Conservation (phyloP, 92 coral and sea anemone genomes). For the Actinostola sp. region DNA sequence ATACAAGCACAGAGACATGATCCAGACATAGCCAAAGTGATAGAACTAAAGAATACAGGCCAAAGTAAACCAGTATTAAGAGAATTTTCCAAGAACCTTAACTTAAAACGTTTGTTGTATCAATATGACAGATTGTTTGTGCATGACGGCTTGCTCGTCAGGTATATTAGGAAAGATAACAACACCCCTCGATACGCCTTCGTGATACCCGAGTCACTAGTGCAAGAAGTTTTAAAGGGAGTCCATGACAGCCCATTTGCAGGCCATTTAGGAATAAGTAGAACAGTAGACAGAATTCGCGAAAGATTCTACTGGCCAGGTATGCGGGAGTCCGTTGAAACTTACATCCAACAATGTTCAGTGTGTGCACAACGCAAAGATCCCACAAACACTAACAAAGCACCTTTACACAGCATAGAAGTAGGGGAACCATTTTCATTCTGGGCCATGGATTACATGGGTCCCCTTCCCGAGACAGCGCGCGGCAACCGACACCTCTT, state of each 20-base stretch:
- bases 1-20: constrained; percentile 34
- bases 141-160: constrained; percentile 31
- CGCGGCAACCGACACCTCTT: constrained; percentile 34
- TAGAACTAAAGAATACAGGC: constrained; percentile 7
- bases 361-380: constrained; percentile 33
- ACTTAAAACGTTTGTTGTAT: too few relatives aligned
- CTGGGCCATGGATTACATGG: constrained; percentile 43
- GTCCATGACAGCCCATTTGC: constrained; percentile 44
- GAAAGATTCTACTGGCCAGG: constrained; percentile 50
- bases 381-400: constrained; percentile 9
- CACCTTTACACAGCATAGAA: constrained; percentile 31
- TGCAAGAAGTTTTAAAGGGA: constrained; percentile 34
- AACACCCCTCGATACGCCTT: constrained; percentile 25
- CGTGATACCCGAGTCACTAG: constrained; percentile 39
- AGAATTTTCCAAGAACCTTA: neutral
- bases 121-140: constrained; percentile 40
- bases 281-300: constrained; percentile 38
- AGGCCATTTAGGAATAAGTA: constrained; percentile 55
- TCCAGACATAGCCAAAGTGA: constrained; percentile 19
- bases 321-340: constrained; percentile 40
- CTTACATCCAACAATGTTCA: constrained; percentile 45
- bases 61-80: constrained; percentile 15
- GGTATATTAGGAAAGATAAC: constrained; percentile 14
- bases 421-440: constrained; percentile 35
- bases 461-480: constrained; percentile 44